phyloP scores from a whole-genome alignment of 2,113 vertebrate genomes.

The Anthoscopus minutus region DNA sequence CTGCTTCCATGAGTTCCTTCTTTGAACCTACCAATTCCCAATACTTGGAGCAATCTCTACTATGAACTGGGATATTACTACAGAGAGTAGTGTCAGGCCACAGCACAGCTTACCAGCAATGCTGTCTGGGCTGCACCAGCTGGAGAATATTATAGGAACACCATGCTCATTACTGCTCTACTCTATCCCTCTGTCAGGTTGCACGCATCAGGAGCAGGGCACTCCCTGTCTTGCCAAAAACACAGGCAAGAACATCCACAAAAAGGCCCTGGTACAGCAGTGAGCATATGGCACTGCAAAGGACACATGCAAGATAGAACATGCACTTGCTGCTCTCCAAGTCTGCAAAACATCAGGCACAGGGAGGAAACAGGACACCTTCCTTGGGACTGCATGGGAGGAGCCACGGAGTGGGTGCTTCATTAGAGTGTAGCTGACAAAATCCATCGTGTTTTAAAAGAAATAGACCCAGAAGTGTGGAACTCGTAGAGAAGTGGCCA shows the following conservation, averaged over 20 bases:
- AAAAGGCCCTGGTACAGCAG: not conserved
- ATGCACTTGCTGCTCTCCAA: not conserved
- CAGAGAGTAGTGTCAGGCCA: not conserved
- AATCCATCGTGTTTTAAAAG: not conserved
- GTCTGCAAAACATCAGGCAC: not conserved
- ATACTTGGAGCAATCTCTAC: fast-evolving
- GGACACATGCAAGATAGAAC: not conserved
- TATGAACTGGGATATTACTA: fast-evolving
- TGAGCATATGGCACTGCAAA: not conserved
- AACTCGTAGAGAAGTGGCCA: not conserved
- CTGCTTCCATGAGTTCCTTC: not conserved
- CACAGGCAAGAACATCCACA: not conserved
- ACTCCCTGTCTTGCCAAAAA: not conserved
- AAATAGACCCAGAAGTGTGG: not conserved
- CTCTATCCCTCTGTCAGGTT: not conserved
- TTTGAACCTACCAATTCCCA: not conserved
- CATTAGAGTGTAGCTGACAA: not conserved
- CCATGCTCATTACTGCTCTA: fast-evolving
- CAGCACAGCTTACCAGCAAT: not conserved
- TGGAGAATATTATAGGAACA: not conserved
- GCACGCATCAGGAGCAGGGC: fast-evolving
- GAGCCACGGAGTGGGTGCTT: fast-evolving
- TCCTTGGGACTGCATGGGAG: fast-evolving
- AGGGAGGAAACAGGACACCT: fast-evolving
- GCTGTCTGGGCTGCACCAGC: not conserved